These are phyloP conservation scores for Crocallis elinguaria DNA, from an alignment of 2,888 invertebrate species.

Conservation along the genomic window DNA sequence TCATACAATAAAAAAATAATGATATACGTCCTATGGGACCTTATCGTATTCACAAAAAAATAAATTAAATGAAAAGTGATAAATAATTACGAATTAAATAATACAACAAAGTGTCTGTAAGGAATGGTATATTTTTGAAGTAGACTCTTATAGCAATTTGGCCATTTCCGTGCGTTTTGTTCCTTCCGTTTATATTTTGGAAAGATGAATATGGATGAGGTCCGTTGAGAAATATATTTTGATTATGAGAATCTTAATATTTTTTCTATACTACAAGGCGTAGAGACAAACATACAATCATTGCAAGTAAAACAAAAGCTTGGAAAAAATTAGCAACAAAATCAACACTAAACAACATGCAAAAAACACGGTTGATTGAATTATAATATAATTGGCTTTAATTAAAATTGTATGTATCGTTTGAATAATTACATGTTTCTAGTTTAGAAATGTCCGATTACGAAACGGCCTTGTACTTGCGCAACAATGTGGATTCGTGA, in stretches of 20 bases:
- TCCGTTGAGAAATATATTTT: conserved; percentile 1
- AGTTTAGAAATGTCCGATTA: conserved; percentile 34
- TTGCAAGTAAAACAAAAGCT: no score
- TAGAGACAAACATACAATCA: no score
- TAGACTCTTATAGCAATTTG: conserved; percentile 5
- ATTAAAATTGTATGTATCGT: conserved; percentile 17
- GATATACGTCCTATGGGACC: not conserved
- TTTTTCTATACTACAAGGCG: no score
- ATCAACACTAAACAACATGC: not conserved
- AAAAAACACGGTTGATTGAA: not conserved
- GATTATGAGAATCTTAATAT: not conserved
- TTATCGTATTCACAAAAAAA: not conserved
- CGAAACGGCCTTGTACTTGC: conserved; percentile 34
- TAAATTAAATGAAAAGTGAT: not conserved
- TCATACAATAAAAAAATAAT: conserved; percentile 30
- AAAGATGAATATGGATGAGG: conserved; percentile 8
- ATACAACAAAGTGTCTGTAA: conserved; percentile 24
- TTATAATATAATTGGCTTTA: conserved; percentile 9
- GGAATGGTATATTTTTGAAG: not conserved
- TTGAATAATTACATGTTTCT: conserved; percentile 21
- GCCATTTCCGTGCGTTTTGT: conserved; percentile 52
- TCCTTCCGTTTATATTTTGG: conserved; percentile 13
- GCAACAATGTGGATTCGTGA: conserved; percentile 35
- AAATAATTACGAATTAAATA: not conserved
- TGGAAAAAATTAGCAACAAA: not conserved